Percentiles rank a stretch among this genome's conserved stretches.
Evolutionary conservation across 2,797 vertebrate genomes (phyloP).

Genomic region (Meriones psammophilus): DNA sequence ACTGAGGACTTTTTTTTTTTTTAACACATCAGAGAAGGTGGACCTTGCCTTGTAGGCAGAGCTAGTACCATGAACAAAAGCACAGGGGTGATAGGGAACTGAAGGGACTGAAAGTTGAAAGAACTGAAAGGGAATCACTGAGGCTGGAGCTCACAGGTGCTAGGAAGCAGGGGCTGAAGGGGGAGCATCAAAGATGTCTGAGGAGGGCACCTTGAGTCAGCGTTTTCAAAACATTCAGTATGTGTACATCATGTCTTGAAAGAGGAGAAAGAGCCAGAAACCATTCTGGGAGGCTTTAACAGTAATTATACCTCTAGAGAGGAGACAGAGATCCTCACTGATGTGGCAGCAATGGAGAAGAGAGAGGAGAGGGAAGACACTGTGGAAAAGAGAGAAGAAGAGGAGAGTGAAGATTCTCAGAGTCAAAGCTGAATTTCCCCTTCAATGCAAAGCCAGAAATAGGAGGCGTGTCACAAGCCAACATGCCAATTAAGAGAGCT

Average conservation of each 20-base stretch:
- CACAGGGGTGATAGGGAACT: background rate
- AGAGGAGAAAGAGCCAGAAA: background rate
- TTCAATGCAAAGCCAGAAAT: background rate
- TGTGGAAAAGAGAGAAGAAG: background rate
- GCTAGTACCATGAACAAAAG: background rate
- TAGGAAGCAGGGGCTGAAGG: background rate
- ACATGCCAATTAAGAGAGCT: background rate
- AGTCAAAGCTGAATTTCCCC: background rate
- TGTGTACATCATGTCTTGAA: background rate
- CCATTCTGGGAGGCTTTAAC: background rate
- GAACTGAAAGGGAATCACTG: background rate
- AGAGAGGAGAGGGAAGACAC: background rate
- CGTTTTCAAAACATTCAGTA: constrained; percentile 9
- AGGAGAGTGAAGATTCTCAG: background rate
- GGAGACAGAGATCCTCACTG: background rate
- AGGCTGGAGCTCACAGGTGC: background rate
- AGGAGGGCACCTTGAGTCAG: background rate
- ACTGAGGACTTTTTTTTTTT: background rate
- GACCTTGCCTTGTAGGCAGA: background rate
- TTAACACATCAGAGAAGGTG: background rate
- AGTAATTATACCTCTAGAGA: constrained; percentile 27
- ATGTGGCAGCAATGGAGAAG: background rate
- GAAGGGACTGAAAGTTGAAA: background rate
- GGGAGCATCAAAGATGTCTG: background rate
- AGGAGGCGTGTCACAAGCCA: background rate